Conservation (phyloP, 2,113 vertebrate genomes). For the Brienomyrus brachyistius region DNA sequence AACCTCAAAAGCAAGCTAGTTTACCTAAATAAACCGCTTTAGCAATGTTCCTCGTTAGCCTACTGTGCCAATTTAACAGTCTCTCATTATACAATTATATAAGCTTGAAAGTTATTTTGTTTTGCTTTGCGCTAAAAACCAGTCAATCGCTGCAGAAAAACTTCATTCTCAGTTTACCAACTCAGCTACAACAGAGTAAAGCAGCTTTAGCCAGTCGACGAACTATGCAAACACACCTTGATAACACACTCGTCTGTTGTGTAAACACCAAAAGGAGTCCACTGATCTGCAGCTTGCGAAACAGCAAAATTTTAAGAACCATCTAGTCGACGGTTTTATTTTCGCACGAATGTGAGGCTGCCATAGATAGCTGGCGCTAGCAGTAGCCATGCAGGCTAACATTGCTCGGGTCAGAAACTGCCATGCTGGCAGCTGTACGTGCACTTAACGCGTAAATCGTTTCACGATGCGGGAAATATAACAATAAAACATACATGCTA, state of each 20-base stretch:
- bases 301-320: neutral
- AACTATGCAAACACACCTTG: neutral
- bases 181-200: neutral
- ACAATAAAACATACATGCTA: neutral
- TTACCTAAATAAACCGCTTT: neutral
- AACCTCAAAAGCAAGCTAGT: neutral
- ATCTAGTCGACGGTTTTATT: neutral
- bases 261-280: neutral
- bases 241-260: neutral
- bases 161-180: neutral
- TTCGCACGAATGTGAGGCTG: neutral
- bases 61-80: neutral
- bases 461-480: neutral
- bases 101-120: neutral
- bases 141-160: neutral
- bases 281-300: neutral
- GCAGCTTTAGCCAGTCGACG: neutral
- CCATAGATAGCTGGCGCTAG: neutral
- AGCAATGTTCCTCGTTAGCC: neutral
- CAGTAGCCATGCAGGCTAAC: neutral
- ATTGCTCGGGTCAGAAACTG: neutral
- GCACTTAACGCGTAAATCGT: neutral
- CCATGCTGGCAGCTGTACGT: neutral
- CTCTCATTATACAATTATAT: neutral
- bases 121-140: neutral